Conservation (phyloP, 2,113 vertebrate species). For the Heterotilapia buettikoferi region DNA sequence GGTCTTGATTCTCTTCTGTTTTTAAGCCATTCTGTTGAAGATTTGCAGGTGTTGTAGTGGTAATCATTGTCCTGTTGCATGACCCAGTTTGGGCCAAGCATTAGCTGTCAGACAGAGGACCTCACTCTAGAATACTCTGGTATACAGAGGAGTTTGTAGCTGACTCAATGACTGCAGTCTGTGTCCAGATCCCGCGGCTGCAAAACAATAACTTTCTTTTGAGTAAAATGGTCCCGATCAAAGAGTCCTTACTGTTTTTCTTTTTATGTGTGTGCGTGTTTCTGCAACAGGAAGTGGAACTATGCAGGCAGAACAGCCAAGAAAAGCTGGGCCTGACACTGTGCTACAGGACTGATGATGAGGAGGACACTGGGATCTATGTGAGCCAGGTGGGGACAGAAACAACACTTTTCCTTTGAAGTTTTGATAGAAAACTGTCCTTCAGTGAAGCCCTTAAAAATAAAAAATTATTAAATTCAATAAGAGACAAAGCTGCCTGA, state of each 20-base stretch:
- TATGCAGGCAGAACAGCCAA: conserved; percentile 83
- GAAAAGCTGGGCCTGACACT: conserved; percentile 94
- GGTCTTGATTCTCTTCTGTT: neutral
- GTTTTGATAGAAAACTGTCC: neutral
- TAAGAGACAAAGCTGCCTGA: neutral
- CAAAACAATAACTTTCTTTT: neutral
- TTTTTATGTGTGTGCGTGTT: neutral
- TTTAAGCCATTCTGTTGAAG: neutral
- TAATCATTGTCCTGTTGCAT: too few relatives aligned
- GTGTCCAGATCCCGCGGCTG: neutral
- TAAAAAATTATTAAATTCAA: neutral
- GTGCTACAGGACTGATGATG: conserved; percentile 92
- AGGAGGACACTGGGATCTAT: conserved; percentile 90
- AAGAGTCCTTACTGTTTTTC: neutral
- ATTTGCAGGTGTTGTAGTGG: neutral
- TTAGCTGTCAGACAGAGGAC: neutral
- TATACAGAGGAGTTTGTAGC: neutral
- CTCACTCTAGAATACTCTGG: neutral
- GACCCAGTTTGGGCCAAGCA: neutral
- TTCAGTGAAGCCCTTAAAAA: neutral
- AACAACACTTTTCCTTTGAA: neutral
- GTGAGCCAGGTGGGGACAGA: conserved; percentile 82
- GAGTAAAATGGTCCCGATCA: neutral
- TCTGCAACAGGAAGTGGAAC: conserved; percentile 82
- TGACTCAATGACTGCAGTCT: neutral